Base-by-base conservation (phyloP, 53 echinoderm and acorn worm species). In the Arbacia lixula region DNA sequence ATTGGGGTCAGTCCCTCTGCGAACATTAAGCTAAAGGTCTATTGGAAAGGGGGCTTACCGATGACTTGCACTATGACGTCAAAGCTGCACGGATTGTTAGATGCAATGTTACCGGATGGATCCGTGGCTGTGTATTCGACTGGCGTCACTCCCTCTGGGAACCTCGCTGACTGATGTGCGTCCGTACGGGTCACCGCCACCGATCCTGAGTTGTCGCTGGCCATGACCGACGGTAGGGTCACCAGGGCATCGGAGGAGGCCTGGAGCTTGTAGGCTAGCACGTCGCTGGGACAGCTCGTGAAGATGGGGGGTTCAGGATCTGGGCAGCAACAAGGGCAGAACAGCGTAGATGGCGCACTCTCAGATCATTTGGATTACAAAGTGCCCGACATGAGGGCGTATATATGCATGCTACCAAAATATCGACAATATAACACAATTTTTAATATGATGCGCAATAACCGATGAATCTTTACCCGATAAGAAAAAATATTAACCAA, bases 161-260 rank as follows among this genome's bases (percentile, higher is more conserved):
- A 24, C 41, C 40, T 42, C 41, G 43, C 40, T 29, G 71, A 42
- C 1, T 46, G 41, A 10, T 40, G 43, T 12, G 16, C 41, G 17
- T 40, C 41, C 12, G 40, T 29, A 4, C 41, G 29, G 12, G 35
- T 33, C n/a, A 55, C 54, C 8, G 33, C 54, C 55, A 54, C 55
- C 2, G 75, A 34, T 34, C 75, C 75, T 0, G 75, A 75, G 75
- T 75, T 75, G 36, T 75, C 75, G 2, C 30, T 55, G 1, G 55
- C 75, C 17, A 36, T 75, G 4, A 54, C 36, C 9, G 46, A 25
- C 1, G 41, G 40, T 46, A 28, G 43, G 2, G 49, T 25, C 29
- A 71, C 71, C 3, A 29, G 41, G 26, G 49, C 42, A 12, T 40
- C 17, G 2, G 5, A 1, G 3, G 8, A 12, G 10, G 40, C 9